A percentile compares a stretch with the other conserved stretches of the same genome.
These are phyloP conservation scores for Orycteropus afer DNA, from an alignment of 2,113 vertebrate species.

Conservation along the genomic window DNA sequence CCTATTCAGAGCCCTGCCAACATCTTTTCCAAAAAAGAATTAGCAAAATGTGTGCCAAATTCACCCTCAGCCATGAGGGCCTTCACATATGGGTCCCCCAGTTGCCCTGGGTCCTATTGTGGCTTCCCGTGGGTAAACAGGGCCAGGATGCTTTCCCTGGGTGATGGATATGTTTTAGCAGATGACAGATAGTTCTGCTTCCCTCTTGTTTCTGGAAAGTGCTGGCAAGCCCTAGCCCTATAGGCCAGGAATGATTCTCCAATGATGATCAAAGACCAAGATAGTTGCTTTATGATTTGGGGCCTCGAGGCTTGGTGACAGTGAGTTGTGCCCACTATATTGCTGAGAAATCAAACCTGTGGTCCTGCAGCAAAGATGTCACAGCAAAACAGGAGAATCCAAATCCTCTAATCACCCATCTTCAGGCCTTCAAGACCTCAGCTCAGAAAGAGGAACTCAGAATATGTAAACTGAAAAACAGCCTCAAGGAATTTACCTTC, in stretches of 20 bases:
- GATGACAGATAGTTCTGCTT: constrained; percentile 33
- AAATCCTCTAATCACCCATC: not conserved
- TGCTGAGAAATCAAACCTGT: not conserved
- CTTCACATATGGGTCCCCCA: not conserved
- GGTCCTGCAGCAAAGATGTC: not conserved
- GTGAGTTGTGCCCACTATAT: not conserved
- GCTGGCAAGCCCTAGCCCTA: not conserved
- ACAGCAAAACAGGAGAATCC: not conserved
- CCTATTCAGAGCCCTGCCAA: not conserved
- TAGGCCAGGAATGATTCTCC: not conserved
- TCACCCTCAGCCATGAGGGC: not conserved
- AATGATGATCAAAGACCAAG: not conserved
- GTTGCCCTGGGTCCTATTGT: not conserved
- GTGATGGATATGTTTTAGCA: constrained; percentile 25
- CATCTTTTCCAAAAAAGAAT: not conserved
- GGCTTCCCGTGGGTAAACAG: not conserved
- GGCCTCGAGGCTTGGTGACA: not conserved
- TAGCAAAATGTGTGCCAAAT: not conserved
- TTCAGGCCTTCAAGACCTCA: not conserved
- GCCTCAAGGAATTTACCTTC: not conserved
- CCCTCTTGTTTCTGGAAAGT: not conserved
- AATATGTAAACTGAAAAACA: not conserved
- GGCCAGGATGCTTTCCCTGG: constrained; percentile 36
- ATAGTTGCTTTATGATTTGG: not conserved
- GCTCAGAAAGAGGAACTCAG: not conserved